These are phyloP conservation scores for Catagonus wagneri DNA, from an alignment of 2,113 vertebrate species.

Conservation along the genomic window DNA sequence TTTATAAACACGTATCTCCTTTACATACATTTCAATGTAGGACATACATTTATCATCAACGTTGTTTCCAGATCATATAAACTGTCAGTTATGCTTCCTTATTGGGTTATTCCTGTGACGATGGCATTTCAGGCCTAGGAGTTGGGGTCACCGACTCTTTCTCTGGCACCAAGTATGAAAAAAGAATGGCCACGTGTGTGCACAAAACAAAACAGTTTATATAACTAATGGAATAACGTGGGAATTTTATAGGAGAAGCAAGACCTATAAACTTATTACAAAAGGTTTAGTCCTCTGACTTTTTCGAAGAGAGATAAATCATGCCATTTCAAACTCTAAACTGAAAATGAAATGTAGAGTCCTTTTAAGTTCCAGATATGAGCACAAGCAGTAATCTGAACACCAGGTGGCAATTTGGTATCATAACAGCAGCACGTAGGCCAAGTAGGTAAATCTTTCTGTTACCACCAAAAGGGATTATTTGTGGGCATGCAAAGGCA, in stretches of 20 bases:
- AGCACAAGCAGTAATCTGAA: neutral
- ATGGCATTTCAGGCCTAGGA: neutral
- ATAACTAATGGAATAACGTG: neutral
- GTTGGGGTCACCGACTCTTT: neutral
- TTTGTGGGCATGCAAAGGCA: neutral
- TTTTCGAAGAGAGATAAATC: neutral
- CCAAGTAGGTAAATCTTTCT: neutral
- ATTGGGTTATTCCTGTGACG: neutral
- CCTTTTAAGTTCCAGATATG: neutral
- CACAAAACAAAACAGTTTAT: neutral
- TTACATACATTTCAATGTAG: neutral
- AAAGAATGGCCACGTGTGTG: neutral
- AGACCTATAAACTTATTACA: neutral
- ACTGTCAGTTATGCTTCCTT: neutral
- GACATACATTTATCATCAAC: neutral
- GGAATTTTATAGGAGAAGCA: neutral
- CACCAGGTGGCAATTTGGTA: conserved; percentile 46
- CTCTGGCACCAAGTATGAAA: neutral
- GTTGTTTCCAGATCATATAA: neutral
- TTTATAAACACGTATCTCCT: neutral
- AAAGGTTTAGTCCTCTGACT: neutral
- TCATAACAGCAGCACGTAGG: neutral
- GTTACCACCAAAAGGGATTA: neutral
- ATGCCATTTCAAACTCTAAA: neutral
- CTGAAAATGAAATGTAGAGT: neutral